Conservation (phyloP, 2,113 vertebrate species). For the Dascyllus trimaculatus region DNA sequence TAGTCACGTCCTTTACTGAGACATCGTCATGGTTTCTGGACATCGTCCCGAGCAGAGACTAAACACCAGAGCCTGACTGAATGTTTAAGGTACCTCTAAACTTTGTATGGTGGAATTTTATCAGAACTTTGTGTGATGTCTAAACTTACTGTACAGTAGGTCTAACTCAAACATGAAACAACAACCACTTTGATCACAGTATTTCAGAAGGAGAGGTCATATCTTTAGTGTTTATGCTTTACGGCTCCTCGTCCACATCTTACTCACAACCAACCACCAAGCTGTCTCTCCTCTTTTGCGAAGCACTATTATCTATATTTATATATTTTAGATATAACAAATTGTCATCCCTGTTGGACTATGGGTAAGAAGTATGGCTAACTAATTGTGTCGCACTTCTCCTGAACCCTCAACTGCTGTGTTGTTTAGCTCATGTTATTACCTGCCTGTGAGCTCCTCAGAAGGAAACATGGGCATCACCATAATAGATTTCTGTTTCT, state of each 20-base stretch:
- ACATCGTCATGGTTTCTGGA: background rate
- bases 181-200: background rate
- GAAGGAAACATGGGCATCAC: too few species aligned
- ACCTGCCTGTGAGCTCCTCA: too few species aligned
- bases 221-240: background rate
- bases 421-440: too few species aligned
- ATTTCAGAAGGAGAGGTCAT: background rate
- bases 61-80: conserved; percentile 41
- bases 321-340: too few species aligned
- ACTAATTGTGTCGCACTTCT: too few species aligned
- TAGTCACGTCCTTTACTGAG: background rate
- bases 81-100: conserved; percentile 20
- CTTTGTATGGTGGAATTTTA: background rate
- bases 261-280: background rate
- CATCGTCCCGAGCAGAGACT: conserved; percentile 5
- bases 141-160: background rate
- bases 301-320: background rate
- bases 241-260: conserved; percentile 6
- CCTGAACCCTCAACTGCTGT: too few species aligned
- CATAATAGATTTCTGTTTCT: too few species aligned
- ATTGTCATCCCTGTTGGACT: too few species aligned
- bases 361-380: too few species aligned
- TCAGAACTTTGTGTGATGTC: conserved; percentile 11
- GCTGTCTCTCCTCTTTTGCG: background rate
- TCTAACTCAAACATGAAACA: background rate